phyloP scores from a whole-genome alignment of 2,113 vertebrate species.

The Microtus montanus region DNA sequence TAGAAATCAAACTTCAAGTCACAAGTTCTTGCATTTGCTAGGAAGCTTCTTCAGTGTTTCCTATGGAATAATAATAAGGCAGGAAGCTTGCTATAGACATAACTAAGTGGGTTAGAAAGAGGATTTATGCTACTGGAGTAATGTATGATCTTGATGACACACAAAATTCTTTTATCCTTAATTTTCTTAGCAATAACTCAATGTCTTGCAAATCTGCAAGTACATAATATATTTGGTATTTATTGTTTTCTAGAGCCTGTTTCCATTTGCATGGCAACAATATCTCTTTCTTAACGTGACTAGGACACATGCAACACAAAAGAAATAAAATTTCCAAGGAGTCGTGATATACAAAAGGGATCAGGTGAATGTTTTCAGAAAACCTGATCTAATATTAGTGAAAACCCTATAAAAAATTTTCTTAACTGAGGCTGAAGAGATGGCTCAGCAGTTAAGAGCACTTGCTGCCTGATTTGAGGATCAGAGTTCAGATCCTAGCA shows the following conservation, averaged over 20 bases:
- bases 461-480: neutral
- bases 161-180: neutral
- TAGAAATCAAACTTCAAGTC: neutral
- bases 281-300: neutral
- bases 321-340: neutral
- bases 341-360: neutral
- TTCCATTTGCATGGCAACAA: neutral
- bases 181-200: neutral
- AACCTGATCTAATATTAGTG: neutral
- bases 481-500: too few species aligned
- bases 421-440: neutral
- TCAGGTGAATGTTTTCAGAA: neutral
- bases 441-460: neutral
- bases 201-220: neutral
- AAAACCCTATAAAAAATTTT: neutral
- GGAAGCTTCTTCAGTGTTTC: neutral
- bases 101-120: neutral
- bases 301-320: constrained; percentile 3
- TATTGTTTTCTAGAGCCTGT: neutral
- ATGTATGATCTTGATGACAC: neutral
- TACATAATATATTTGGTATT: neutral
- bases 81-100: neutral
- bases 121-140: neutral
- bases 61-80: neutral
- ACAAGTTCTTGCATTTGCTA: neutral